Base-by-base conservation (phyloP, 2,888 invertebrate genomes). In the Meandrusa payeni region DNA sequence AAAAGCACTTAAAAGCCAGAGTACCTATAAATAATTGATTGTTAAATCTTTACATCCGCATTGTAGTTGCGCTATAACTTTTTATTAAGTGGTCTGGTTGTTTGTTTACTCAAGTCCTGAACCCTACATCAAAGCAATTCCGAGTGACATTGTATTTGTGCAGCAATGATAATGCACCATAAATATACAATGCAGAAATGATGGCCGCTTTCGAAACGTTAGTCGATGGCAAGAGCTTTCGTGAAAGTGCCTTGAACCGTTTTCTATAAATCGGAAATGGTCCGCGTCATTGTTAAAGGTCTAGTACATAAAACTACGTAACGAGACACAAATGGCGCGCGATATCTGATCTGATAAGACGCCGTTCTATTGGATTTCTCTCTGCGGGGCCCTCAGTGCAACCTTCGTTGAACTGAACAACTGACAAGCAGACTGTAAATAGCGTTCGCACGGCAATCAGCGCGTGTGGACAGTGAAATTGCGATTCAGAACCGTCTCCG, bases 371-470 rank as follows among this genome's bases (percentile, higher is more conserved):
- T 59, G 53, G 61, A 58, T 76, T 76, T 78, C 75, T 76, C 74
- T 69, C 64, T 60, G 60, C 61, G 57, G 48, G 59, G 57, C 63
- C 60, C 64, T 68, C 61, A 69, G 65, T 62, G 65, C 59, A 61
- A 64, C 56, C 59, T 54, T 53, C 57, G 57, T 52, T 59, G 73
- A 70, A 72, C 71, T 70, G 72, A 77, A 80, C 78, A 76, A 75
- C 66, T 73, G 76, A 79, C 72, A 74, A 68, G 63, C 57, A 56
- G 55, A 53, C 50, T 60, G 61, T 57, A 47, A 56, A 53, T 47
- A 54, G 56, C 64, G 68, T 79, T 83, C 80, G 68, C 83, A 82
- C 77, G 78, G 72, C 75, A 79, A 83, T 82, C 76, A 70, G 66
- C 64, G 66, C 64, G 57, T 65, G 69, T 69, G 68, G 66, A 74